Conservation (phyloP, 2,113 vertebrate genomes). For the Pyxicephalus adspersus region DNA sequence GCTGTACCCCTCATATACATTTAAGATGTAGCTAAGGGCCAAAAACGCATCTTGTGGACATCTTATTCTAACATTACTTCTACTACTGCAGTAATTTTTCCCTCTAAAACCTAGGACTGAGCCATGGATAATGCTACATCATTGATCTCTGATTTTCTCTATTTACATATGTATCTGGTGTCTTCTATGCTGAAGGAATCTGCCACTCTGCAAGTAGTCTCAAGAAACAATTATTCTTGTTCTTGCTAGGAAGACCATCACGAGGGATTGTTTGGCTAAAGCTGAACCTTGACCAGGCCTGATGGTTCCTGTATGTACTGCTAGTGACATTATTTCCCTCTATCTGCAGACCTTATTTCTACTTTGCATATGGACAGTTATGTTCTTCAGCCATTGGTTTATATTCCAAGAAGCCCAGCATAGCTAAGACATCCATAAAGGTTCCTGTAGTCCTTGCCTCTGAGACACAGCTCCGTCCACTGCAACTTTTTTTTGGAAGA, state of each 20-base stretch:
- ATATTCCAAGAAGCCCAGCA: neutral
- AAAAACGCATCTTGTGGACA: neutral
- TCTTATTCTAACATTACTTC: neutral
- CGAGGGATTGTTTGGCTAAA: slow-evolving; percentile 3
- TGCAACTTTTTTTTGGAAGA: neutral
- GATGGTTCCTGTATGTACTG: slow-evolving; percentile 1
- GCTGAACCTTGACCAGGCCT: neutral
- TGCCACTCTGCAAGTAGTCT: neutral
- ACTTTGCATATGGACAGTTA: neutral
- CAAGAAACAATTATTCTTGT: neutral
- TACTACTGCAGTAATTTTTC: neutral
- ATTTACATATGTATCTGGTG: neutral
- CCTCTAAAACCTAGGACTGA: neutral
- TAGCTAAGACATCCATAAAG: neutral
- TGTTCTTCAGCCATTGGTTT: slow-evolving; percentile 1
- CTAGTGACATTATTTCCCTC: slow-evolving; percentile 4
- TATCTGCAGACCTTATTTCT: neutral
- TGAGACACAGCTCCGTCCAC: slow-evolving; percentile 17
- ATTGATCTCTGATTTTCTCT: neutral
- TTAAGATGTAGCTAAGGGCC: slow-evolving; percentile 30
- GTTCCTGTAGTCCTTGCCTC: neutral
- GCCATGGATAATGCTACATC: neutral
- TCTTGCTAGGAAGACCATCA: neutral
- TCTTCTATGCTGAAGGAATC: neutral
- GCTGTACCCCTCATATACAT: neutral